phyloP scores from a whole-genome alignment of 2,113 vertebrate genomes.

The Seriola aureovittata region DNA sequence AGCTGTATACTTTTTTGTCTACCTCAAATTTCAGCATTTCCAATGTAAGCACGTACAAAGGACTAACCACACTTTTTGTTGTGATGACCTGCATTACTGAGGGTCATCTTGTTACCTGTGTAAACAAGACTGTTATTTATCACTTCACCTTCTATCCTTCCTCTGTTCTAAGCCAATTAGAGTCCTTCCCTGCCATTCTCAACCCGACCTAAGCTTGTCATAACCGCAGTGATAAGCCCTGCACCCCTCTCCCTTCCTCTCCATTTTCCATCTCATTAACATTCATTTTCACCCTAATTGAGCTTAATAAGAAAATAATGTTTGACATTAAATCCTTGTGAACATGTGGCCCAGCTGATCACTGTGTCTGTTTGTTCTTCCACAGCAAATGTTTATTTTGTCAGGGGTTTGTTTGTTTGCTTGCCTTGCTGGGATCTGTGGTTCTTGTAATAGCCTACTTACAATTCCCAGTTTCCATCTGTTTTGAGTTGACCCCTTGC shows the following conservation, averaged over 20 bases:
- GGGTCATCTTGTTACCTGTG: conserved; percentile 66
- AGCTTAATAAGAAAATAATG: conserved; percentile 89
- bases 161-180: conserved; percentile 68
- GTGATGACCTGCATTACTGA: conserved; percentile 56
- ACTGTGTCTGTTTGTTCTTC: conserved; percentile 62
- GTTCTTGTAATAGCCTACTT: conserved; percentile 43
- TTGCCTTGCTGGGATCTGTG: conserved; percentile 13
- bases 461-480: conserved; percentile 45
- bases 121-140: conserved; percentile 76
- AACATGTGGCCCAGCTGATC: conserved; percentile 73
- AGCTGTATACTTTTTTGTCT: not conserved
- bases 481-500: conserved; percentile 40
- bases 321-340: conserved; percentile 84
- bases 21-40: conserved; percentile 27
- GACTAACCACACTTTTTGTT: conserved; percentile 21
- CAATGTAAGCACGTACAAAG: conserved; percentile 29
- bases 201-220: conserved; percentile 48
- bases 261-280: conserved; percentile 93
- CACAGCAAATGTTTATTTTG: conserved; percentile 64
- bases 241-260: conserved; percentile 70
- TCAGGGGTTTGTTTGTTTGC: conserved; percentile 48
- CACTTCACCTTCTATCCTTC: conserved; percentile 52
- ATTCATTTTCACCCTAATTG: conserved; percentile 88
- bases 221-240: conserved; percentile 45
- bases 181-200: conserved; percentile 37